Evolutionary conservation across 2,113 vertebrate species (phyloP).

Genomic region (Oncorhynchus gorbuscha): DNA sequence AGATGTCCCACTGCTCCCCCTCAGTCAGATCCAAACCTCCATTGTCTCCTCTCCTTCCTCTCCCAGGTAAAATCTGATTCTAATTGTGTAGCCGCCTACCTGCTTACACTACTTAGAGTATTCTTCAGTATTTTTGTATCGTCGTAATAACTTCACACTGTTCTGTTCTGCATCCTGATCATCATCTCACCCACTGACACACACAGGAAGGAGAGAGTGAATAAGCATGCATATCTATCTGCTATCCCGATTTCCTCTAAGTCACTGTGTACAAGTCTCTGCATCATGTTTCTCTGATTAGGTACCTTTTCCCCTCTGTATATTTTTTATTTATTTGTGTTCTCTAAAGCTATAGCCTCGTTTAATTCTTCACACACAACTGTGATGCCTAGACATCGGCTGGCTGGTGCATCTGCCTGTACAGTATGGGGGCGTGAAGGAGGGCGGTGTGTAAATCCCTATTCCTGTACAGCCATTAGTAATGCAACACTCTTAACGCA

Average conservation of each 20-base stretch:
- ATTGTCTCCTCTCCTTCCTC: constrained; percentile 23
- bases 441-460: constrained; percentile 48
- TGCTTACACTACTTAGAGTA: background rate
- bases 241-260: background rate
- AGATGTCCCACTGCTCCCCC: constrained; percentile 9
- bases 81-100: background rate
- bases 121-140: constrained; percentile 1
- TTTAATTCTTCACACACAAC: constrained; percentile 61
- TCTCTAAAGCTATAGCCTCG: background rate
- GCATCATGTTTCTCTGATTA: background rate
- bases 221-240: background rate
- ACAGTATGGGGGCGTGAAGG: constrained; percentile 50
- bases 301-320: background rate
- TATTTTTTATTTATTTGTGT: constrained; percentile 35
- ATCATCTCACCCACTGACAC: background rate
- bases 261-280: background rate
- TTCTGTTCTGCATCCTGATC: background rate
- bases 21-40: constrained; percentile 29
- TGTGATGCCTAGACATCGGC: constrained; percentile 56
- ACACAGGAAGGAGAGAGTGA: background rate
- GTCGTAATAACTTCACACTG: background rate
- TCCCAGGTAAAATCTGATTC: constrained; percentile 1
- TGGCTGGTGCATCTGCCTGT: constrained; percentile 57
- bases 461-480: constrained; percentile 66
- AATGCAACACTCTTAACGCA: constrained; percentile 65